Conservation (phyloP, 2,888 invertebrate species). For the Hypomecis atomaria region DNA sequence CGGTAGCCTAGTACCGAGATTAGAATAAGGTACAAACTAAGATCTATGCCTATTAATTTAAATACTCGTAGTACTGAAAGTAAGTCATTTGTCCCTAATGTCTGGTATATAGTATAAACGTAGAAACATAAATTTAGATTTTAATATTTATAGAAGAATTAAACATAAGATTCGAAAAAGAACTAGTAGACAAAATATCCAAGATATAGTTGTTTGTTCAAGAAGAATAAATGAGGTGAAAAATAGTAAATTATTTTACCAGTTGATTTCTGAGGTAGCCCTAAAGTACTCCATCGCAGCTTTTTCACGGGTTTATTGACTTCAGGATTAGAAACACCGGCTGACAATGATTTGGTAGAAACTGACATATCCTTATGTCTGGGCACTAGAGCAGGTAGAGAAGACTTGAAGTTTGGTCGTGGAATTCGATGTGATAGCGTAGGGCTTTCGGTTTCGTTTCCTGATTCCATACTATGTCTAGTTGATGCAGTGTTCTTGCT, state of each 20-base stretch:
- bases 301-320: slow-evolving; percentile 58
- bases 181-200: background rate
- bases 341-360: slow-evolving; percentile 59
- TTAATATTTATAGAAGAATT: background rate
- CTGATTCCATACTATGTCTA: slow-evolving; percentile 37
- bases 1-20: no score
- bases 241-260: slow-evolving; percentile 47
- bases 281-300: slow-evolving; percentile 68
- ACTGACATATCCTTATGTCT: slow-evolving; percentile 46
- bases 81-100: no score
- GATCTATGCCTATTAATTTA: no score
- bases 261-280: slow-evolving; percentile 54
- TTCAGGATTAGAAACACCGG: slow-evolving; percentile 44
- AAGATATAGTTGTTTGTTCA: background rate
- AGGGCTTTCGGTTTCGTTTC: slow-evolving; percentile 39
- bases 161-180: background rate
- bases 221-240: background rate
- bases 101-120: no score
- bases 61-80: no score
- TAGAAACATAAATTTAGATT: no score
- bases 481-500: slow-evolving; percentile 39
- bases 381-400: slow-evolving; percentile 54
- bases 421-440: slow-evolving; percentile 34
- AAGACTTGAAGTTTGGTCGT: slow-evolving; percentile 53
- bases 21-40: no score